A percentile compares a stretch with the other conserved stretches of the same genome.
These are phyloP conservation scores for Parelbella ahira DNA, from an alignment of 2,888 invertebrate genomes.

Conservation along the genomic window DNA sequence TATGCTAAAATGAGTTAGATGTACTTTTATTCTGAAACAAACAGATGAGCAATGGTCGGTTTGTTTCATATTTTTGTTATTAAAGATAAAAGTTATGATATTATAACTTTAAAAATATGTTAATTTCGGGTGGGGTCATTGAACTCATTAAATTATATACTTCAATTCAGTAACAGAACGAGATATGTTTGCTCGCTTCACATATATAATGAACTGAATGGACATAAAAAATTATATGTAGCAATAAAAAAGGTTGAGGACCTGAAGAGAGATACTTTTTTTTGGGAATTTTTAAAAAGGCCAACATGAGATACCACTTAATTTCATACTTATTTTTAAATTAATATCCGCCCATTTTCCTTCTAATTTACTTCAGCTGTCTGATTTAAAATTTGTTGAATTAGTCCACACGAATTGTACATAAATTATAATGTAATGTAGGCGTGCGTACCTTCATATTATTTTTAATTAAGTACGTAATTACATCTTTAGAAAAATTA, in stretches of 20 bases:
- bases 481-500: too few species aligned
- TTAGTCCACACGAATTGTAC: too few species aligned
- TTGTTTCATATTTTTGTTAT: too few species aligned
- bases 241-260: slow-evolving; percentile 25
- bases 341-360: too few species aligned
- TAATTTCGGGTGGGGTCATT: slow-evolving; percentile 12
- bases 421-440: too few species aligned
- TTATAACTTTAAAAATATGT: too few species aligned
- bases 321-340: slow-evolving; percentile 15
- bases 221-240: slow-evolving; percentile 23
- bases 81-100: too few species aligned
- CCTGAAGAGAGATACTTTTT: slow-evolving; percentile 17
- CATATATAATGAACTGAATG: slow-evolving; percentile 24
- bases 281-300: slow-evolving; percentile 17
- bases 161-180: slow-evolving; percentile 10
- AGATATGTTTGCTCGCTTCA: slow-evolving; percentile 14
- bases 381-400: slow-evolving; percentile 1
- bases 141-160: slow-evolving; percentile 20
- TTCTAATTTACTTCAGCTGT: slow-evolving; percentile 7
- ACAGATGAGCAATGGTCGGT: slow-evolving; percentile 4
- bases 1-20: too few species aligned
- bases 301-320: slow-evolving; percentile 19
- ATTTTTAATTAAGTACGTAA: too few species aligned
- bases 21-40: too few species aligned
- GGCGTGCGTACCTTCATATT: too few species aligned